Evolutionary conservation across 2,797 vertebrate genomes (phyloP), one percentile per base, ranked within the genome.

Genomic region (Craterocephalus amniculus): DNA sequence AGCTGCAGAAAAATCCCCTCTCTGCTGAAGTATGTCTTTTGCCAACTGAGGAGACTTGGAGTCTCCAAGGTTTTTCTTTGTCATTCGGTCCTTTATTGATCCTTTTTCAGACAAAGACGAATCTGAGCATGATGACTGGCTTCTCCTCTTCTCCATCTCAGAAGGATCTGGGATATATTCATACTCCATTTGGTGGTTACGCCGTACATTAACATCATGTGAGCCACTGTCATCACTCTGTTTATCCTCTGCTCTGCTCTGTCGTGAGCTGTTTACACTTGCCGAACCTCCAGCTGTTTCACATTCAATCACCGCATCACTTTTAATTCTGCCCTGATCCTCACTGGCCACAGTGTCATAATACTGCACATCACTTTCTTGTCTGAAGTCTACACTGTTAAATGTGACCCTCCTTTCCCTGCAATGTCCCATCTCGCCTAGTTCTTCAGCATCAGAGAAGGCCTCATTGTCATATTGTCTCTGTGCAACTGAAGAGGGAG

Each of bases 391-490:
- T 52, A 83, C 27, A 18, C 16, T 74, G 57, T 80, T 90, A 76
- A 94, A 92, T 24, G 88, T 93, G 62, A 93, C 91, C 85, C 93
- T 91, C 51, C 93, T 88, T 83, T 93, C 91, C 27, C 86, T 86
- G 52, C 79, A 32, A 62, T n/a, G 12, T 54, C 43, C 73, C 8
- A 49, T 63, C 24, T 56, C 67, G 20, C 70, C 78, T 12, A 48
- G 72, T 29, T 88, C 90, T 0, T 80, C 88, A 16, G 80, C 78
- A 16, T 81, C 80, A 0, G 49, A 88, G 89, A 92, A 97, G n/a
- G 89, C 95, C 67, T 91, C 81, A 54, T 98, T 97, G 7, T 92
- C 88, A 32, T 95, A 93, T 31, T 87, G 91, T 0, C 16, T 74
- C 2, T 83, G 85, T 45, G 72, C 83, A 12, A 58, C 73, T 22